Evolutionary conservation across 2,797 vertebrate genomes (phyloP).

Genomic region (Hylomyscus alleni): DNA sequence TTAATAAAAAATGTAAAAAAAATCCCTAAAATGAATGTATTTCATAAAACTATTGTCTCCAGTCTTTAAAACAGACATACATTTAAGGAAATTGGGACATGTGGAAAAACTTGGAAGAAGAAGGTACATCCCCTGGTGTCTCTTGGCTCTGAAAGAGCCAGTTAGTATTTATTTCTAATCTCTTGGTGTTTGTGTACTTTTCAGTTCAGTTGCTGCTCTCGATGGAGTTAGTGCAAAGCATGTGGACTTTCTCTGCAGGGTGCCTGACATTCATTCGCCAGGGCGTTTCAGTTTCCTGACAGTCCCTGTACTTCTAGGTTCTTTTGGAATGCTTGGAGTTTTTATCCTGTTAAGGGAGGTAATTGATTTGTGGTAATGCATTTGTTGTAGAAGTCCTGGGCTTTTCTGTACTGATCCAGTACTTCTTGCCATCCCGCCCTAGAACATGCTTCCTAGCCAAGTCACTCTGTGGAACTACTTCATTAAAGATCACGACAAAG

Average conservation of each 20-base stretch:
- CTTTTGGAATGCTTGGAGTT: background rate
- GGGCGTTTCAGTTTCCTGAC: accelerated
- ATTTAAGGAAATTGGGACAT: background rate
- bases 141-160: background rate
- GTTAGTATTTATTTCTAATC: background rate
- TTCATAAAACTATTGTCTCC: background rate
- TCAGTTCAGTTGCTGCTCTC: background rate
- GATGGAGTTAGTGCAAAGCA: background rate
- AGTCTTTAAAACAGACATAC: background rate
- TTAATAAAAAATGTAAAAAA: background rate
- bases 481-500: background rate
- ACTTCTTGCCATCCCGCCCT: background rate
- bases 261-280: no score
- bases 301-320: background rate
- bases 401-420: background rate
- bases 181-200: background rate
- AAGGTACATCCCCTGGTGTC: background rate
- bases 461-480: background rate
- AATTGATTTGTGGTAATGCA: background rate
- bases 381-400: background rate
- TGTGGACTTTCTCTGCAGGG: accelerated
- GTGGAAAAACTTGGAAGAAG: background rate
- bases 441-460: background rate
- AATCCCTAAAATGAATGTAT: background rate
- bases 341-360: background rate